These are phyloP conservation scores for Oreochromis tanganicae DNA, from an alignment of 2,113 vertebrate species.

Conservation along the genomic window DNA sequence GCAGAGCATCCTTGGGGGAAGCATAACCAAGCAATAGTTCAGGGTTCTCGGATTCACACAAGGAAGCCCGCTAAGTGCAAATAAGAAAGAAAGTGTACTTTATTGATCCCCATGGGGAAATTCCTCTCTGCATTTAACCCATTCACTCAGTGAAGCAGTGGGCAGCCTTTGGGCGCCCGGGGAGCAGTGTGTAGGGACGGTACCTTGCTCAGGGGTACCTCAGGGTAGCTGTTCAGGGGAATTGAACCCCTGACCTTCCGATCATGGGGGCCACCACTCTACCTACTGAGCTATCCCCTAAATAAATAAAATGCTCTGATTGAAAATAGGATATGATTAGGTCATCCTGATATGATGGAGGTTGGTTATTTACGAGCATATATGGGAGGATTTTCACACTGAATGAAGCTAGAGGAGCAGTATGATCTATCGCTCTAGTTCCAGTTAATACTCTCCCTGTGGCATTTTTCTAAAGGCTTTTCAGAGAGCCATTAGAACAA, in stretches of 20 bases:
- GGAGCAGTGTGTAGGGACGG: too few species aligned
- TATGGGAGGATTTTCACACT: neutral
- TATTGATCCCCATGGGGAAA: too few species aligned
- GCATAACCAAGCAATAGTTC: neutral
- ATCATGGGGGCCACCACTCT: too few species aligned
- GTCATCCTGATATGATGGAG: neutral
- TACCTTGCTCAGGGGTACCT: too few species aligned
- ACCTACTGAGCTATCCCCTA: too few species aligned
- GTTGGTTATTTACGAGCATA: neutral
- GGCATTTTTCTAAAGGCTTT: neutral
- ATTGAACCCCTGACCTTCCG: too few species aligned
- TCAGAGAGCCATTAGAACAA: neutral
- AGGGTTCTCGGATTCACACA: neutral
- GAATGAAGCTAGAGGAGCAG: neutral
- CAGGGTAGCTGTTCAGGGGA: too few species aligned
- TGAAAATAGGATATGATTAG: neutral
- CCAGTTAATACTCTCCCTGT: neutral
- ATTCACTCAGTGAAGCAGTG: too few species aligned
- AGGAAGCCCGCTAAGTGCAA: neutral
- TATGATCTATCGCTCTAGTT: neutral
- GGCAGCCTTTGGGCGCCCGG: too few species aligned
- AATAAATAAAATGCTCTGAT: neutral
- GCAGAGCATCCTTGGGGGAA: neutral
- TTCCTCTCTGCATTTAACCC: too few species aligned
- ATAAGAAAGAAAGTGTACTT: too few species aligned